These are phyloP conservation scores for Zosterops borbonicus DNA, from an alignment of 2,113 vertebrate species.

Conservation along the genomic window DNA sequence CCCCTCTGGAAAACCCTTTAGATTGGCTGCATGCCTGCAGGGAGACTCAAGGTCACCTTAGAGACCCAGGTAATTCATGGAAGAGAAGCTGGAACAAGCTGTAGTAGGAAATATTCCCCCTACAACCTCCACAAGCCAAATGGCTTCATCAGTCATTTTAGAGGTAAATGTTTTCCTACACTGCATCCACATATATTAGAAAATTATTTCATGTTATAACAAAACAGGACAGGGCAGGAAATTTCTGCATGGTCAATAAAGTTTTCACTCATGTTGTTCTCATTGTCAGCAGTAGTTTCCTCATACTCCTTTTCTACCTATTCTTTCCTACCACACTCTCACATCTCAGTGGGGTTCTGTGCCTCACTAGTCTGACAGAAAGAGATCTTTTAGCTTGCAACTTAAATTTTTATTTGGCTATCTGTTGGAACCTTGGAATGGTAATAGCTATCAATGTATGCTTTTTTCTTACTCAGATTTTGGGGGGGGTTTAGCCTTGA, in stretches of 20 bases:
- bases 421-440: no score
- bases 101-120: background rate
- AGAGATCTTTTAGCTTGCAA: background rate
- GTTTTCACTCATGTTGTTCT: accelerated
- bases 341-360: background rate
- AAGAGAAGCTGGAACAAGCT: background rate
- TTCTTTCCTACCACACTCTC: background rate
- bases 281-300: background rate
- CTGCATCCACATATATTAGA: background rate
- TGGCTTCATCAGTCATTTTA: background rate
- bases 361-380: background rate
- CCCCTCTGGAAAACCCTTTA: background rate
- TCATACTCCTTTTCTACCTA: background rate
- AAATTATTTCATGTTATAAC: background rate
- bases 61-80: background rate
- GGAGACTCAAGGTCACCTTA: background rate
- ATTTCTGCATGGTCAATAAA: background rate
- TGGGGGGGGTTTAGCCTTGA: background rate
- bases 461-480: background rate
- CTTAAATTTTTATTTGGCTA: background rate
- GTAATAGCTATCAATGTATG: background rate
- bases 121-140: background rate
- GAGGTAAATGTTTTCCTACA: background rate
- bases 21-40: background rate
- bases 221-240: background rate